A percentile compares a stretch with the other conserved stretches of the same genome.
phyloP scores from a whole-genome alignment of 2,888 invertebrate genomes.

The Lagria hirta region DNA sequence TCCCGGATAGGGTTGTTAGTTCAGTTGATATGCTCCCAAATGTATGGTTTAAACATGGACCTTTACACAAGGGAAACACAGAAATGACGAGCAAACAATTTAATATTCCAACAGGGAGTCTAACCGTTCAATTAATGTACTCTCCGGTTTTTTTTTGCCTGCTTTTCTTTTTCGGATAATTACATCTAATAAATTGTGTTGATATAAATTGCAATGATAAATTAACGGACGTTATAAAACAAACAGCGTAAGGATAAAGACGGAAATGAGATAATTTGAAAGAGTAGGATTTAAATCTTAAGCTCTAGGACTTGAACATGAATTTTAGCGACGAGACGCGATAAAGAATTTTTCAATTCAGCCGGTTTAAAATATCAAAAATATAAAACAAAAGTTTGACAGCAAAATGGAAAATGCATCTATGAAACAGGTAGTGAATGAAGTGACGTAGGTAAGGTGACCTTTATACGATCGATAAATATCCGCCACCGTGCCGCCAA shows the following conservation, averaged over 20 bases:
- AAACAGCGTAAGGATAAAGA: constrained; percentile 8
- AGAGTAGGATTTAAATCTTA: constrained; percentile 7
- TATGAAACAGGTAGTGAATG: constrained; percentile 39
- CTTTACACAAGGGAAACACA: constrained; percentile 7
- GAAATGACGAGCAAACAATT: constrained; percentile 12
- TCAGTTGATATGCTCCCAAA: constrained; percentile 13
- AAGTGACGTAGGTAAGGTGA: constrained; percentile 43
- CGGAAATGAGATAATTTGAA: constrained; percentile 15
- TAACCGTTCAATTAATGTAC: constrained; percentile 3
- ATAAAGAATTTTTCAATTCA: too few species aligned
- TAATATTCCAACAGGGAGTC: constrained; percentile 13
- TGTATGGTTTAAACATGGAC: constrained; percentile 9
- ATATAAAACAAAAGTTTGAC: too few species aligned
- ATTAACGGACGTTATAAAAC: constrained; percentile 17
- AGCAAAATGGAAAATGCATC: too few species aligned
- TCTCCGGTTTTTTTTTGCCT: constrained; percentile 1
- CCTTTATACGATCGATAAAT: constrained; percentile 41
- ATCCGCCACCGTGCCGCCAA: constrained; percentile 37
- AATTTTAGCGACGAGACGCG: too few species aligned
- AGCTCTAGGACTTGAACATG: too few species aligned
- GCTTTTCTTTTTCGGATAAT: constrained; percentile 1
- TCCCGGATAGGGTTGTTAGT: constrained; percentile 5
- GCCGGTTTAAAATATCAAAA: too few species aligned
- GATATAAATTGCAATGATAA: constrained; percentile 11
- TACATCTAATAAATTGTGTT: constrained; percentile 10